A percentile compares a stretch with the other conserved stretches of the same genome.
Evolutionary conservation across 92 coral and sea anemone species (phyloP).

Genomic region (Parazoanthus atlanticus): DNA sequence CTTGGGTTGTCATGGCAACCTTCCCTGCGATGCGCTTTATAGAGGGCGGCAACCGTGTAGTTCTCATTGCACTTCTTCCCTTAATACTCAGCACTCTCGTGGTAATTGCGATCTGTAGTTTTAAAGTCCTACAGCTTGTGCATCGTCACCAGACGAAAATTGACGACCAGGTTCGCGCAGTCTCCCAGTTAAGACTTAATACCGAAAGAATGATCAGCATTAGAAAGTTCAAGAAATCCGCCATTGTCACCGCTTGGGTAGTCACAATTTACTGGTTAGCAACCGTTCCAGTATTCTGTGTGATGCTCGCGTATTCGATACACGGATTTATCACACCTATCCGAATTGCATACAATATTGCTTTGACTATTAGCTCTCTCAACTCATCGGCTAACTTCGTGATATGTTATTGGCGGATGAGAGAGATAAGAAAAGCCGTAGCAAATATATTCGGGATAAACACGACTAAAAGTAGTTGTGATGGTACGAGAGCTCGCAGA

Average conservation of each 20-base stretch:
- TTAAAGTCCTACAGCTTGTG: conserved; percentile 1
- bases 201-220: not conserved
- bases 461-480: not conserved
- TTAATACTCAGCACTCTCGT: not conserved
- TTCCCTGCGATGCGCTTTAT: not conserved
- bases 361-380: conserved; percentile 14
- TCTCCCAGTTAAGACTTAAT: not conserved
- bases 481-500: not conserved
- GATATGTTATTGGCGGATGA: conserved; percentile 22
- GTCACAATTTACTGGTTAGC: conserved; percentile 12
- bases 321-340: not conserved
- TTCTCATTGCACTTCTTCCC: not conserved
- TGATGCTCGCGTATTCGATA: not conserved
- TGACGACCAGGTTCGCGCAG: conserved; percentile 4
- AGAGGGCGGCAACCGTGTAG: conserved; percentile 7
- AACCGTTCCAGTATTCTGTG: conserved; percentile 1
- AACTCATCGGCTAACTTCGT: conserved; percentile 19
- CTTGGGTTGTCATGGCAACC: conserved; percentile 12
- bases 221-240: conserved; percentile 20
- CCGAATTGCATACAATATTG: conserved; percentile 1
- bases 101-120: not conserved
- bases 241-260: conserved; percentile 16
- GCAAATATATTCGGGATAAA: not conserved
- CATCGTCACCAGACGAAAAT: conserved; percentile 9
- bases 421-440: conserved; percentile 10